Base-by-base conservation (phyloP, 1,140 invertebrate genomes). In the Rhyacophila brunnea region DNA sequence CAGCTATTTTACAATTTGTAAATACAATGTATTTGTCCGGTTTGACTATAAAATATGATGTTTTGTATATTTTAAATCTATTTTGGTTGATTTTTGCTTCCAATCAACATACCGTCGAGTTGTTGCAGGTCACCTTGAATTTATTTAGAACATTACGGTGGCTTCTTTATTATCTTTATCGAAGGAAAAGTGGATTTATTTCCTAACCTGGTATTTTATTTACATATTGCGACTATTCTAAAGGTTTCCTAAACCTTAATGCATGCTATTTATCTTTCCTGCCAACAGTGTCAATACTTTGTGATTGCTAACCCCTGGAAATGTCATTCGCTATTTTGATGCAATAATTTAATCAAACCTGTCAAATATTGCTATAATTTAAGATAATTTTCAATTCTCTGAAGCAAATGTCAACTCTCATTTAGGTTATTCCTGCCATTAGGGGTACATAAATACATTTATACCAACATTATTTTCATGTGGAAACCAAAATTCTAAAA, bases 81-180 rank as follows among this genome's bases (percentile, higher is more conserved):
- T 28, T 5, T 28, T 5, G 23, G 23, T 3, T 28, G 23, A n/a
- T 13, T 15, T 15, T 13, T n/a, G 11, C 38, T 13, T 13, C 11
- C 38, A 40, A 40, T 13, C 38, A n/a, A 13, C 38, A n/a, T 5
- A 40, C 38, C 11, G 4, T 45, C 44, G 43, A 15, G 20, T 19
- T 44, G 52, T 45, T 44, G 35, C 44, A 46, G 52, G 52, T 54
- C 52, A 54, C 52, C 52, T 54, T 54, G 52, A 54, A 11, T 54
- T 54, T 54, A 54, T 54, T 54, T 54, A 35, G 52, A 54, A 45
- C 43, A n/a, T 35, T 45, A 43, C 42, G 2, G 5, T 15, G 11
- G 10, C 14, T 45, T 17, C 15, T 2, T 2, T 45, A 15, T 4
- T n/a, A 17, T 45, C 11, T 4, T 20, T 20, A 18, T 45, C 43